A percentile compares a stretch with the other conserved stretches of the same genome.
Conservation (phyloP, 1,140 invertebrate species). For the Drosophila biarmipes region DNA sequence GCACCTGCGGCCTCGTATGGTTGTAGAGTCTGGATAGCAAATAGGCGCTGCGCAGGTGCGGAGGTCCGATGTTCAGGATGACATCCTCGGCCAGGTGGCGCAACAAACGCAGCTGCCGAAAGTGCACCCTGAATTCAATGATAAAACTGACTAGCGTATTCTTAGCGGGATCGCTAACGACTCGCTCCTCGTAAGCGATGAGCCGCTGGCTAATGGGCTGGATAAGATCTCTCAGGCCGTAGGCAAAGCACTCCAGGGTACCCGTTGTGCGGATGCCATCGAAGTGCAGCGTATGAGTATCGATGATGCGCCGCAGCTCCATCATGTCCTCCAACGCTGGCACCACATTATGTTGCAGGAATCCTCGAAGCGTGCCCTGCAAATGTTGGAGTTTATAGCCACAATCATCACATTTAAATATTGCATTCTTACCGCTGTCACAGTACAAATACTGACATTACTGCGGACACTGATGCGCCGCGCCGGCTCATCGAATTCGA, state of each 20-base stretch:
- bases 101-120: conserved; percentile 31
- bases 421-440: conserved; percentile 44
- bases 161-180: conserved; percentile 9
- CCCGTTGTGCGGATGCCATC: conserved; percentile 9
- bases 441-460: conserved; percentile 60
- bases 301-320: conserved; percentile 36
- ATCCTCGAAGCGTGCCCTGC: conserved; percentile 15
- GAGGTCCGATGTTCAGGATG: conserved; percentile 38
- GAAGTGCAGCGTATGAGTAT: conserved; percentile 12
- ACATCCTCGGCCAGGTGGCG: conserved; percentile 3
- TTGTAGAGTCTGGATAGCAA: conserved; percentile 57
- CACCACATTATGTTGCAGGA: conserved; percentile 38
- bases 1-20: conserved; percentile 13
- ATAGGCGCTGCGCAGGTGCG: conserved; percentile 56
- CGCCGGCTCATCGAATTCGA: conserved; percentile 32
- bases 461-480: conserved; percentile 36
- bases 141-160: conserved; percentile 47
- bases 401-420: background rate
- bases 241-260: conserved; percentile 65
- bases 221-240: conserved; percentile 57
- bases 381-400: too few species aligned
- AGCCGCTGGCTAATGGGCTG: conserved; percentile 53
- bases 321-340: conserved; percentile 57
- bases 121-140: conserved; percentile 33
- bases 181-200: conserved; percentile 44